A percentile compares a stretch with the other conserved stretches of the same genome.
Conservation (phyloP, 1,140 invertebrate species). For the Meloidogyne chitwoodi region DNA sequence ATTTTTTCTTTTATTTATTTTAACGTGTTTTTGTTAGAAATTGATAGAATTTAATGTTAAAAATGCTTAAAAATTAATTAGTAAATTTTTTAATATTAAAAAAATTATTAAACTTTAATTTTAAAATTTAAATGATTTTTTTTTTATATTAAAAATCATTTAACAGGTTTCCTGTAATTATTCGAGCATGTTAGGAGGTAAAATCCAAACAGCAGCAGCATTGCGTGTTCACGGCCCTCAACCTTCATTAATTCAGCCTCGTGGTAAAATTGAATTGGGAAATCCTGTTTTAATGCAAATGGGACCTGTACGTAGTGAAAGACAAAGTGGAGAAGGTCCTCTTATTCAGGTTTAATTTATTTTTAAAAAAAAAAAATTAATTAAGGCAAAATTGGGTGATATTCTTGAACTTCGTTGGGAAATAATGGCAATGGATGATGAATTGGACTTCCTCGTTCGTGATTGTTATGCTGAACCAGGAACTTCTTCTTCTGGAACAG, state of each 20-base stretch:
- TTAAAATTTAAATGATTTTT: too few species aligned
- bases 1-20: neutral
- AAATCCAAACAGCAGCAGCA: slow-evolving; percentile 55
- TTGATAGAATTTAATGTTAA: neutral
- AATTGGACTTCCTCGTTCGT: slow-evolving; percentile 58
- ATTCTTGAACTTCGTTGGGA: slow-evolving; percentile 59
- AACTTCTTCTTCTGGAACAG: slow-evolving; percentile 17
- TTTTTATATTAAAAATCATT: neutral
- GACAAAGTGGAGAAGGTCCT: neutral
- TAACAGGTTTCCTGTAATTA: slow-evolving; percentile 47
- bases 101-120: too few species aligned
- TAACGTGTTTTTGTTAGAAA: neutral
- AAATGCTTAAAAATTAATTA: too few species aligned
- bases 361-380: neutral
- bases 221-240: slow-evolving; percentile 57
- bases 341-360: neutral
- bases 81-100: too few species aligned
- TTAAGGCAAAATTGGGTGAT: slow-evolving; percentile 57
- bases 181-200: slow-evolving; percentile 53
- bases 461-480: slow-evolving; percentile 57
- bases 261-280: slow-evolving; percentile 59
- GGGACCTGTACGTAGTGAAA: slow-evolving; percentile 18
- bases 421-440: slow-evolving; percentile 60
- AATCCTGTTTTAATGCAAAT: slow-evolving; percentile 60
- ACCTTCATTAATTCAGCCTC: slow-evolving; percentile 56